phyloP scores from a whole-genome alignment of 2,888 invertebrate genomes.

The Phytoseiulus persimilis region DNA sequence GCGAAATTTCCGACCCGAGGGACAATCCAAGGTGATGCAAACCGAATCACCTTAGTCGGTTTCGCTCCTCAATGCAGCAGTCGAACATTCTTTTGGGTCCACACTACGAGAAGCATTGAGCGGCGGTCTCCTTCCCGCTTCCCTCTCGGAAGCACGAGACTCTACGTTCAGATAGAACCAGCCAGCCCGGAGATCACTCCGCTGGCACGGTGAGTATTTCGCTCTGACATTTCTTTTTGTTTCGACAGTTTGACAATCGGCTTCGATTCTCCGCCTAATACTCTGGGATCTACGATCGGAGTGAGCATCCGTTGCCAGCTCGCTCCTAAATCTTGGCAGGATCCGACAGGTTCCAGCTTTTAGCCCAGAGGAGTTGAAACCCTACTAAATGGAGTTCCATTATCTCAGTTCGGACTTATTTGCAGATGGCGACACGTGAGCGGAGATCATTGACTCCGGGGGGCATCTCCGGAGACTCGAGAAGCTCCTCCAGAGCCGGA shows the following conservation, averaged over 20 bases:
- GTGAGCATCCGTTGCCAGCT: no score
- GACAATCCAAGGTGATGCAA: no score
- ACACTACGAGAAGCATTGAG: not conserved
- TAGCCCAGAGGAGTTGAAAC: no score
- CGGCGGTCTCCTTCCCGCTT: not conserved
- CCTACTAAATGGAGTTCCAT: no score
- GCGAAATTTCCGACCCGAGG: no score
- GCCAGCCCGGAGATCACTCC: not conserved
- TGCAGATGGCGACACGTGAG: conserved; percentile 26
- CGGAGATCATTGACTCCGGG: conserved; percentile 25
- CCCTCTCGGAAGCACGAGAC: not conserved
- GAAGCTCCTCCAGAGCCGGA: conserved; percentile 1
- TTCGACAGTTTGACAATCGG: not conserved
- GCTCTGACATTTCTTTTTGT: conserved; percentile 5
- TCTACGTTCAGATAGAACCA: not conserved
- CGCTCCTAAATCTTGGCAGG: no score
- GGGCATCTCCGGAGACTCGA: conserved; percentile 6
- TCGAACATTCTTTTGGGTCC: no score
- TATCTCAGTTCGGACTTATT: not conserved
- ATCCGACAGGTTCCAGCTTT: no score
- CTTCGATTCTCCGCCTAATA: not conserved
- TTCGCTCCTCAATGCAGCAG: no score
- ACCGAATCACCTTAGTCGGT: no score
- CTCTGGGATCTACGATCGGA: not conserved
- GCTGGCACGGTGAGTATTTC: not conserved